Base-by-base conservation (phyloP, 2,113 vertebrate genomes). In the Phylloscopus trochiloides region DNA sequence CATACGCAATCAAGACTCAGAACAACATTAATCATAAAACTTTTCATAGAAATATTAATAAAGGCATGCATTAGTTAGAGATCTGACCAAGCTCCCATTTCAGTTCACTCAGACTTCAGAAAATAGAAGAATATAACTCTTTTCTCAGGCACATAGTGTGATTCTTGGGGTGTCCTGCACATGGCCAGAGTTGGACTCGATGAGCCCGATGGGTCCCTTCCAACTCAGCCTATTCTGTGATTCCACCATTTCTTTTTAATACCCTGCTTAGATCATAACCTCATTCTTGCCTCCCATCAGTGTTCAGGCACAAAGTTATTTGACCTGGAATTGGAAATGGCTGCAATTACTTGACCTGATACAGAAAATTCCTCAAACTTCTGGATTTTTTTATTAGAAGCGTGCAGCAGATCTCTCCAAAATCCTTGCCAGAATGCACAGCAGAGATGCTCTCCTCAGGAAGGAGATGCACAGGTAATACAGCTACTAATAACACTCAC, bases 171-270 rank as follows among this genome's bases (percentile, higher is more conserved):
- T 52, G 61, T 18, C 52, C 38, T 10, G 32, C 28, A 24, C n/a
- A n/a, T 52, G 29, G 19, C 25, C 3, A 6, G 38, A 89, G 16
- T 1, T 47, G 38, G 47, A 75, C 14, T 34, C 1, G 0, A 40
- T 34, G 40, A 82, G 61, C 52, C 38, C 3, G 1, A 29, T 25
- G 19, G 45, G 15, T 51, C 43, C 22, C 24, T 38, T 74, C 28
- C 28, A 74, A 59, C 28, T 47, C 52, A 34, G 24, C 16, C 17
- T 52, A 29, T 25, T 59, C 61, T 59, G 14, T 38, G 38, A 81
- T 16, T 38, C 36, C 24, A 66, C 11, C 1, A 66, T 13, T 65
- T 29, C 61, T 42, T 72, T 45, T 81, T 45, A 78, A 85, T 24
- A 50, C 13, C 51, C 36, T 76, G 8, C 22, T 52, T 42, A 6